These are phyloP conservation scores for Agonopterix subpropinquella DNA, from an alignment of 2,888 invertebrate genomes.

Conservation along the genomic window DNA sequence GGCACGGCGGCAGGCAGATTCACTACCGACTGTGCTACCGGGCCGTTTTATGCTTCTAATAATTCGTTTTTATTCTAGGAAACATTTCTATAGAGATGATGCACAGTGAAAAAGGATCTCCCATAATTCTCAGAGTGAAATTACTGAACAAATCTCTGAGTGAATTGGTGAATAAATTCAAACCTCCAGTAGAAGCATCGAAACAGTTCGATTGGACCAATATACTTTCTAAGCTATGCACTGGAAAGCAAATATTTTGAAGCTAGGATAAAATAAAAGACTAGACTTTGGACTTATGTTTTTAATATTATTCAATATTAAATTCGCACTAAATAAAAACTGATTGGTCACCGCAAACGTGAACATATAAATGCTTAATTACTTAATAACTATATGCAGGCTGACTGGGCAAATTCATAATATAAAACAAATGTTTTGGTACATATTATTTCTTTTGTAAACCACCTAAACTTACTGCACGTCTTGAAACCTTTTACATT, in stretches of 20 bases:
- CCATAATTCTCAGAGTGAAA: conserved; percentile 45
- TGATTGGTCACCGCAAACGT: conserved; percentile 60
- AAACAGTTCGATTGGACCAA: conserved; percentile 56
- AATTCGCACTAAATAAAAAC: conserved; percentile 50
- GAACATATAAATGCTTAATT: conserved; percentile 56
- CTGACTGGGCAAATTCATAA: background rate
- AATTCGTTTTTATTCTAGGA: conserved; percentile 39
- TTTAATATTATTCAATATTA: conserved; percentile 53
- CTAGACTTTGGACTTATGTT: conserved; percentile 37
- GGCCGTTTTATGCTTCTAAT: too few species aligned
- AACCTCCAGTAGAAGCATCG: conserved; percentile 49
- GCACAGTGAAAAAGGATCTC: conserved; percentile 25
- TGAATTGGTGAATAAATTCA: conserved; percentile 47
- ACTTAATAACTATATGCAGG: conserved; percentile 2
- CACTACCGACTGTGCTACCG: too few species aligned
- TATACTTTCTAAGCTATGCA: conserved; percentile 54
- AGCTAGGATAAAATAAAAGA: conserved; percentile 21
- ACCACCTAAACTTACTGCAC: too few species aligned
- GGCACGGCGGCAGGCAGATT: too few species aligned
- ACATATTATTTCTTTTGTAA: too few species aligned
- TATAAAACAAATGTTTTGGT: background rate
- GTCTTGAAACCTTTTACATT: background rate
- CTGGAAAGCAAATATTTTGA: conserved; percentile 59
- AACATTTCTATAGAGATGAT: conserved; percentile 50
- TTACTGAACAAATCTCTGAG: conserved; percentile 49